Evolutionary conservation across 2,888 invertebrate genomes (phyloP), one percentile per base, ranked within the genome.

Genomic region (Ernsta delagoae): DNA sequence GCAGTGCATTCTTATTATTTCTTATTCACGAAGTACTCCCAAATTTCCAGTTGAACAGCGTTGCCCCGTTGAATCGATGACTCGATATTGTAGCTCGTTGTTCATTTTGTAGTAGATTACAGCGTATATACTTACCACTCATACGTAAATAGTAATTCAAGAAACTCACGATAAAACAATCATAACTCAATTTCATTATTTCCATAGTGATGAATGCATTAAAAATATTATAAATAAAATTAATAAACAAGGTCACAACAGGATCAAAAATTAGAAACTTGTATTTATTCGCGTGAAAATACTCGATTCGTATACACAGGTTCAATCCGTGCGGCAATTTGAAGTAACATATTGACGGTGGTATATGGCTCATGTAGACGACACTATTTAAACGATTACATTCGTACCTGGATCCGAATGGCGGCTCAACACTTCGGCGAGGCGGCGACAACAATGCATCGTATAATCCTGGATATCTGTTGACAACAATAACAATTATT

Each of bases 351-450:
- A 80, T 79, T 79, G 75, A 71, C 74, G 81, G 79, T 82, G 48
- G 73, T 75, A 82, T 80, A 76, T 77, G 83, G 79, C 83, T 82
- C 82, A 76, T 81, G 83, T 74, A 79, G 84, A 60, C 74, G 78
- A 82, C 88, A 83, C 89, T 89, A 90, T 80, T 87, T 90, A 90
- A 85, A 88, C 82, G 88, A 79, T 89, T 87, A 89, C 90, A 88
- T 84, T 90, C 92, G 92, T 93, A 93, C 92, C 92, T 93, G 92
- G 90, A 78, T 92, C 91, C 92, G 80, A 89, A 91, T 66, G 92
- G 90, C 84, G 90, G 91, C 83, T 93, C 93, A 75, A 91, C 87
- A 79, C 82, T 90, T 83, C 92, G 92, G 72, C 92, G 88, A 70
- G 92, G 92, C 80, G 92, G 92, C 77, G 92, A 92, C 86, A 92